Evolutionary conservation across 2,113 vertebrate genomes (phyloP).

Genomic region (Choloepus hoffmanni): DNA sequence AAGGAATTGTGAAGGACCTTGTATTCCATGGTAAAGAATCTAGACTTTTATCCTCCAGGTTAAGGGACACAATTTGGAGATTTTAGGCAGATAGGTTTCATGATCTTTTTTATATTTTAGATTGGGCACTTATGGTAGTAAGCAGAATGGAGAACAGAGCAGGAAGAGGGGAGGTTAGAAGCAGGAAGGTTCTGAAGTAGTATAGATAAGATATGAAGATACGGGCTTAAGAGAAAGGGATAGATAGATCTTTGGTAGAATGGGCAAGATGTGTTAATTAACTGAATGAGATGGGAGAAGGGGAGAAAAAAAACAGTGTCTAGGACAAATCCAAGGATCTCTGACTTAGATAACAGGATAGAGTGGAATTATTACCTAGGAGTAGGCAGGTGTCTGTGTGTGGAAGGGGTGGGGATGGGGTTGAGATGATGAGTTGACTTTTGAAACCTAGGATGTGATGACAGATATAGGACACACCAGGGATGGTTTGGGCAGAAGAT

Average conservation of each 20-base stretch:
- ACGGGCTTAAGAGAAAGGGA: background rate
- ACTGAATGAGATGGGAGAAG: background rate
- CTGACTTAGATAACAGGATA: background rate
- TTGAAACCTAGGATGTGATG: background rate
- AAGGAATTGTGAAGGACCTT: background rate
- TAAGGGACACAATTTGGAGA: background rate
- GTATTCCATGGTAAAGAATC: background rate
- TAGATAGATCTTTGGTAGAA: background rate
- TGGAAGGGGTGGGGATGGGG: background rate
- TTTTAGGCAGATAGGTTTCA: background rate
- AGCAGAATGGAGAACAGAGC: background rate
- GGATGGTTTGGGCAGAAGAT: background rate
- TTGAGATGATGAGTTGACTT: background rate
- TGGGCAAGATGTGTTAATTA: background rate
- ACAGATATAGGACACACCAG: background rate
- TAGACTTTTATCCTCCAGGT: background rate
- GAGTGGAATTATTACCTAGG: background rate
- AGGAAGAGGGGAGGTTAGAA: background rate
- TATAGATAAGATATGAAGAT: background rate
- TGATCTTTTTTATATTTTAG: background rate
- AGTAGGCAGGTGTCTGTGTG: background rate
- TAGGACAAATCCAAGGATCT: background rate
- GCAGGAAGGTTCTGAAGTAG: background rate
- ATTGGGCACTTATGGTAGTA: background rate
- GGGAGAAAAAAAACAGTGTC: background rate